Percentiles rank a stretch among this genome's conserved stretches.
phyloP scores from a whole-genome alignment of 1,140 invertebrate genomes.

The Drosophila pseudoobscura region DNA sequence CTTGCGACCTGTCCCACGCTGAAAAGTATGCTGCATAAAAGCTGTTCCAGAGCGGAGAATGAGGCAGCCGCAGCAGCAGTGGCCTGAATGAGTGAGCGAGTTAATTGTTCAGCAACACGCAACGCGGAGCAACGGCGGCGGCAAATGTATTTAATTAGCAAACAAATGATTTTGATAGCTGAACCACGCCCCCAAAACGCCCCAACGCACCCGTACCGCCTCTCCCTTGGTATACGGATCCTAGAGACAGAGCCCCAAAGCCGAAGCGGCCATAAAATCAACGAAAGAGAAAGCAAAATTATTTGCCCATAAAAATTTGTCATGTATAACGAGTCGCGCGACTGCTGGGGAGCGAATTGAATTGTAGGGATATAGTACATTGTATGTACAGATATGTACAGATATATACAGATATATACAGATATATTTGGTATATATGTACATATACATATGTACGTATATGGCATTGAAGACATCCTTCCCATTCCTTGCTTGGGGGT shows the following conservation, averaged over 20 bases:
- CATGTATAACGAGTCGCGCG: constrained; percentile 57
- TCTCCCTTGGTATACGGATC: not conserved
- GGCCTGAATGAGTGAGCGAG: constrained; percentile 26
- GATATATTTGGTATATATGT: too few relatives aligned
- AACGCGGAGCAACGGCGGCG: constrained; percentile 17
- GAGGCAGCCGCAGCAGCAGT: not conserved
- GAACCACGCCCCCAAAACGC: not conserved
- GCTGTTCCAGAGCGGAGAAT: not conserved
- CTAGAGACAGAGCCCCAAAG: not conserved
- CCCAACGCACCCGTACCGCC: constrained; percentile 8
- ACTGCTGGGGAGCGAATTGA: constrained; percentile 16
- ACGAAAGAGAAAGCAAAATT: constrained; percentile 61
- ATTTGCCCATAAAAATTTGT: constrained; percentile 69
- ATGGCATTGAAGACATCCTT: not conserved
- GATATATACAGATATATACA: too few relatives aligned
- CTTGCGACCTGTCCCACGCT: not conserved
- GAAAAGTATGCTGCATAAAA: constrained; percentile 22
- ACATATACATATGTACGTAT: too few relatives aligned
- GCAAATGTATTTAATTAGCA: constrained; percentile 72
- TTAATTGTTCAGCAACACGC: constrained; percentile 63
- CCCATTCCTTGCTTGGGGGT: too few relatives aligned
- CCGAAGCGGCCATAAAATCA: constrained; percentile 46
- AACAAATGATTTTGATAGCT: constrained; percentile 65
- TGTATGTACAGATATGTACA: too few relatives aligned
- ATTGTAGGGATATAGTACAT: constrained; percentile 10